Base-by-base conservation (phyloP, 2,888 invertebrate species). In the Chirona hameri region DNA sequence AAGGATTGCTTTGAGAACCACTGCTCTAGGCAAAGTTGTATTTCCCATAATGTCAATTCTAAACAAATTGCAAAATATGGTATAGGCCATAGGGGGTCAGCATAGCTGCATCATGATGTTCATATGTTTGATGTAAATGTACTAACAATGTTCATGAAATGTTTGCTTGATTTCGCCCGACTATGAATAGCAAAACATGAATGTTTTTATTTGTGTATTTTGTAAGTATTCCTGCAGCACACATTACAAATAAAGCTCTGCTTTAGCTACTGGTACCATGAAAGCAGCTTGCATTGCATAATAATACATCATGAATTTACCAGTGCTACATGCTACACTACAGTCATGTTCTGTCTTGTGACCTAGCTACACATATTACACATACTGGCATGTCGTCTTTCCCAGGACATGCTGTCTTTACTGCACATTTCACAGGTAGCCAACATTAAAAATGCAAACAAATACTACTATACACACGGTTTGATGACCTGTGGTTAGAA, bases 231-330 rank as follows among this genome's bases (percentile, higher is more conserved):
- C 24, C 55, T 24, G 31, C 48, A 48, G 24, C 81, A 31, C 21
- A 81, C 39, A 65, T n/a, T 24, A 81, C 81, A 81, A 55, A 81
- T 65, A 57, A 81, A 81, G 57, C 81, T 65, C 57, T 7, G 24
- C 72, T 24, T 46, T 46, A 76, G 76, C 76, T 46, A 76, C 76
- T 76, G 46, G 76, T 39, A 76, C 46, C 39, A 9, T 46, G 76
- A 76, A 76, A 15, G 39, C 76, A 76, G 39, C 9, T 76, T 39
- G 39, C 46, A 52, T 52, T 12, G 52, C 52, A 52, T 46, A 39
- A 2, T 76, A 15, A 76, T 76, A 24, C 15, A 46, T 39, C 1
- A 76, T 76, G 15, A 12, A 39, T 76, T 69, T 21, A 46, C 76
- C 76, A 76, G 46, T 76, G 76, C 31, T 76, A n/a, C 46, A 76